Conservation (phyloP, 2,888 invertebrate genomes). For the Nomada goodeniana region DNA sequence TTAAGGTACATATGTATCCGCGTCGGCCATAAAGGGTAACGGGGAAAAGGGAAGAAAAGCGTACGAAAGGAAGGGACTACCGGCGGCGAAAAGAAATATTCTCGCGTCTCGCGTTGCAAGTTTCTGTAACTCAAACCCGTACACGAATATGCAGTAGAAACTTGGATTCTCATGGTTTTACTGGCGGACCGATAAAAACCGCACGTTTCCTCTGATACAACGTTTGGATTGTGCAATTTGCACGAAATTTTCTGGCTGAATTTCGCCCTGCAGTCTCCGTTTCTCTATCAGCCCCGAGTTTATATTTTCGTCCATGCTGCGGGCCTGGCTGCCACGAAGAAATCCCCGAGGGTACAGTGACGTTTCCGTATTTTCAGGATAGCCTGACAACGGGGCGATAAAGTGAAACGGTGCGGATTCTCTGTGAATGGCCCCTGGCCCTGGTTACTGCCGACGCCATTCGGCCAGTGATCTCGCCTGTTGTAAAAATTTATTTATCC, state of each 20-base stretch:
- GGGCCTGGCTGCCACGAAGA: slow-evolving; percentile 29
- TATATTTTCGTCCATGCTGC: slow-evolving; percentile 46
- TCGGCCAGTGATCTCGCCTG: slow-evolving; percentile 56
- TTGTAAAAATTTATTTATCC: slow-evolving; percentile 68
- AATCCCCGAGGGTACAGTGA: slow-evolving; percentile 58
- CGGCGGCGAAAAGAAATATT: neutral
- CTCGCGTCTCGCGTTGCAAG: neutral
- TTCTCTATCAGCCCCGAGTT: slow-evolving; percentile 47
- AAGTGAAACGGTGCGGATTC: slow-evolving; percentile 70
- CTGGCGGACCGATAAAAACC: slow-evolving; percentile 19
- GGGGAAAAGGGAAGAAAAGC: neutral
- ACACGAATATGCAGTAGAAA: neutral
- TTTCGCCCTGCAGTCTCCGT: slow-evolving; percentile 11
- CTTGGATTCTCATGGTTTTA: slow-evolving; percentile 15
- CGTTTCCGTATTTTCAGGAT: slow-evolving; percentile 68
- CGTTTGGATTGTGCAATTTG: slow-evolving; percentile 31
- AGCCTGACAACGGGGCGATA: slow-evolving; percentile 67
- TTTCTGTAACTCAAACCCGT: slow-evolving; percentile 11
- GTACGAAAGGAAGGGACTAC: too few relatives aligned
- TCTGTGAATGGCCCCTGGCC: slow-evolving; percentile 54
- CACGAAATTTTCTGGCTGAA: slow-evolving; percentile 31
- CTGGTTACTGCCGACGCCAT: slow-evolving; percentile 55
- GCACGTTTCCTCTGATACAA: slow-evolving; percentile 2
- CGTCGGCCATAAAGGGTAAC: neutral
- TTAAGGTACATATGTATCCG: neutral